Evolutionary conservation across 2,888 invertebrate species (phyloP).

Genomic region (Ligdia adustata): DNA sequence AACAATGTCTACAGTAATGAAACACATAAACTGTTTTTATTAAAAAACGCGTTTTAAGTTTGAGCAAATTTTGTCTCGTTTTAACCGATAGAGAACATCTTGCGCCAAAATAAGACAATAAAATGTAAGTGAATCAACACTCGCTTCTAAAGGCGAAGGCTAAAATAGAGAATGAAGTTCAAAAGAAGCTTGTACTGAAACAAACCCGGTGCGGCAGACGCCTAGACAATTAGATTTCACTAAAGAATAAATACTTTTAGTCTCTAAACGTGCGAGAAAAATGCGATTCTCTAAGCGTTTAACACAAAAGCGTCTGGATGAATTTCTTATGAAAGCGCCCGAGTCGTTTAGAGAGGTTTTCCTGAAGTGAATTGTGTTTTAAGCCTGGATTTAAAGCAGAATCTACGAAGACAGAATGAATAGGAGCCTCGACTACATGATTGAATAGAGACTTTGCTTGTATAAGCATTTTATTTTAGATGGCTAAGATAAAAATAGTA

Average conservation of each 20-base stretch:
- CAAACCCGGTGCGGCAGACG: neutral
- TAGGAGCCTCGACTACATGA: neutral
- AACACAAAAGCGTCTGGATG: slow-evolving; percentile 8
- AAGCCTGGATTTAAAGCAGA: slow-evolving; percentile 14
- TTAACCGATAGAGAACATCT: no score
- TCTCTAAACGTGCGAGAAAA: slow-evolving; percentile 19
- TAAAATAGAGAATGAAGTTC: no score
- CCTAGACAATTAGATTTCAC: slow-evolving; percentile 16
- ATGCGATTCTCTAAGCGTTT: slow-evolving; percentile 16
- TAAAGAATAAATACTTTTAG: slow-evolving; percentile 25
- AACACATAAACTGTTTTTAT: no score
- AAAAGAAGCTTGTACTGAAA: no score
- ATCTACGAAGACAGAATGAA: slow-evolving; percentile 4
- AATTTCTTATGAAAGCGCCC: slow-evolving; percentile 15
- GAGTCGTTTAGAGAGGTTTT: slow-evolving; percentile 11
- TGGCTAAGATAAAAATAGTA: neutral
- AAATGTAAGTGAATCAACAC: no score
- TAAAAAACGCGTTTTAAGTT: no score
- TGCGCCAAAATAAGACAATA: no score
- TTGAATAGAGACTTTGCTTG: neutral
- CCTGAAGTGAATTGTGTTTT: slow-evolving; percentile 22
- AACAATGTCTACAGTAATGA: no score
- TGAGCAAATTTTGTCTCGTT: no score
- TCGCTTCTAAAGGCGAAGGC: no score
- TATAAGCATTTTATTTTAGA: neutral